A percentile compares a stretch with the other conserved stretches of the same genome.
phyloP scores from a whole-genome alignment of 2,888 invertebrate genomes.

The Diachrysia chrysitis region DNA sequence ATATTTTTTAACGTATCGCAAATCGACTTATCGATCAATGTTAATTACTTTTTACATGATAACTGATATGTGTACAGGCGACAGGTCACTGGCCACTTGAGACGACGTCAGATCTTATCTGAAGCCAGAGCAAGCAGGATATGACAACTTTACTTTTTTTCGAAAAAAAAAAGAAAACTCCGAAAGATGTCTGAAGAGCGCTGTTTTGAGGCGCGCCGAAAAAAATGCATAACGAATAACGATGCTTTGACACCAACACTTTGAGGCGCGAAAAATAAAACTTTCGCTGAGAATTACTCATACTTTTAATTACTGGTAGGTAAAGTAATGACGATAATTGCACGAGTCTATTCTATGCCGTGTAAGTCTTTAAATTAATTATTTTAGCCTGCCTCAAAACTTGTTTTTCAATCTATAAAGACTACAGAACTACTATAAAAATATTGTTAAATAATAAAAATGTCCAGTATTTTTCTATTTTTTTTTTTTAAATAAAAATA shows the following conservation, averaged over 20 bases:
- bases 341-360: not conserved
- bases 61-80: constrained; percentile 61
- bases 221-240: constrained; percentile 79
- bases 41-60: constrained; percentile 59
- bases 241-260: constrained; percentile 69
- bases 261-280: constrained; percentile 63
- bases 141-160: constrained; percentile 82
- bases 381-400: no score
- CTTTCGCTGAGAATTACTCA: constrained; percentile 50
- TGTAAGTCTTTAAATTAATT: not conserved
- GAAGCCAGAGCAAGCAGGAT: constrained; percentile 70
- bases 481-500: no score
- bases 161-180: constrained; percentile 64
- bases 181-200: constrained; percentile 83
- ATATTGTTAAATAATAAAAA: no score
- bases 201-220: constrained; percentile 70
- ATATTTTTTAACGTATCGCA: constrained; percentile 30
- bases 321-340: constrained; percentile 11
- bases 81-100: constrained; percentile 78
- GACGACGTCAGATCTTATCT: constrained; percentile 79
- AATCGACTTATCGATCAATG: constrained; percentile 57
- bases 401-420: no score
- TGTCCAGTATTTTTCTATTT: no score
- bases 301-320: constrained; percentile 48
- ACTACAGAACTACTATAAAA: no score